Conservation (phyloP, 2,113 vertebrate species). For the Grantiella picta region DNA sequence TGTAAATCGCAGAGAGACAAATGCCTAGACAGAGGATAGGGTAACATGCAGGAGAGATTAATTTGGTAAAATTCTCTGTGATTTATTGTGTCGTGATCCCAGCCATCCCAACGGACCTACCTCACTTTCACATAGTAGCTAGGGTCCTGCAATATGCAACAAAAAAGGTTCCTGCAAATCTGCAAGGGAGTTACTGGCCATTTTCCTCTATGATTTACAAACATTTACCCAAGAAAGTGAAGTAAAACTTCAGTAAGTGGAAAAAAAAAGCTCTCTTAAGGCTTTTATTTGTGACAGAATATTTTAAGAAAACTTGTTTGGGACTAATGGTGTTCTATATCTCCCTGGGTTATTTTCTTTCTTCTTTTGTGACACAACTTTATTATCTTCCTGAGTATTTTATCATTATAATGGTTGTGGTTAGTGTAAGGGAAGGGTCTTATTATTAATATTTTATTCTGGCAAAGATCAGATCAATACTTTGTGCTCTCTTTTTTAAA, state of each 20-base stretch:
- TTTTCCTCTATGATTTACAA: neutral
- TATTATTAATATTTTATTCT: conserved; percentile 40
- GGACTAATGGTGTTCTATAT: neutral
- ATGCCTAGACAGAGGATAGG: neutral
- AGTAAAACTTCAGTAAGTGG: neutral
- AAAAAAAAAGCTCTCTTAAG: neutral
- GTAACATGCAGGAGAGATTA: neutral
- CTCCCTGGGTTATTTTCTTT: neutral
- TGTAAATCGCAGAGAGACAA: neutral
- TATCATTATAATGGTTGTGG: neutral
- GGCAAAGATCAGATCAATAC: conserved; percentile 10
- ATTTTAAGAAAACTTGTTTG: neutral
- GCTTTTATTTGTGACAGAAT: neutral
- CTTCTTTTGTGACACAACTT: conserved; percentile 1
- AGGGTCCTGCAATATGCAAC: neutral
- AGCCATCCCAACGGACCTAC: neutral
- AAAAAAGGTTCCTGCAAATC: neutral
- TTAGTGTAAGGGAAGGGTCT: neutral
- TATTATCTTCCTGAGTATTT: neutral
- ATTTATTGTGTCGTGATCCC: neutral
- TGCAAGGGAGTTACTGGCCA: neutral
- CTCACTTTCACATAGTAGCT: neutral
- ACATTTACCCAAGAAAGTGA: neutral
- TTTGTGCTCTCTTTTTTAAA: neutral
- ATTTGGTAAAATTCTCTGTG: neutral